Evolutionary conservation across 2,113 vertebrate genomes (phyloP), one percentile per base, ranked within the genome.

Genomic region (Aldabrachelys gigantea): DNA sequence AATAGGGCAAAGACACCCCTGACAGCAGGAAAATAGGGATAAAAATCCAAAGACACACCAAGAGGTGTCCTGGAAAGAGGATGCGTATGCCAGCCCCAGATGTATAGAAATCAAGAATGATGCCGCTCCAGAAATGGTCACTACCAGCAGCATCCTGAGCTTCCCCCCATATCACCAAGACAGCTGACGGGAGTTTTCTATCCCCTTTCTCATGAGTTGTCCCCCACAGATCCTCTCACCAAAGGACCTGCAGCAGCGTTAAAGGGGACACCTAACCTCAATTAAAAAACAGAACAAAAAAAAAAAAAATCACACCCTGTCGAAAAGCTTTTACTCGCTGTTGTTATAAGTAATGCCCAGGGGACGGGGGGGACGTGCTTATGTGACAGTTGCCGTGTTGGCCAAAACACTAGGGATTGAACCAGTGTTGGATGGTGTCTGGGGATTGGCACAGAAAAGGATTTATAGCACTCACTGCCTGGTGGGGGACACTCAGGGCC

Each of bases 321-420:
- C 35, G 2, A 5, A 75, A 75, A 41, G 9, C n/a, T 75, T 4
- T 5, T 19, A 27, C 56, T 25, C 2, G 1, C 8, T 4, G 7
- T 69, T 69, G 65, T 75, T n/a, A 22, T 41, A 22, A 38, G n/a
- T 22, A 10, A 38, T 1, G 4, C 19, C 69, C 6, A 1, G 14
- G 31, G 6, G 6, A 6, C 5, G 1, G 10, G 10, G 57, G 49
- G 49, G 21, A 22, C 8, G 21, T 62, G 59, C 29, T 62, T 31
- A 31, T 31, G 27, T 62, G 59, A 62, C 3, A 62, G 59, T 29
- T 62, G 57, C 10, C 27, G 11, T 59, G 57, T 27, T 57, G 57
- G 57, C 25, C 57, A 59, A 59, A 57, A 59, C 11, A 59, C 57
- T 57, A 29, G 27, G 59, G 29, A 35, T 35, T 62, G 59, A 35